Conservation (phyloP, 2,797 vertebrate genomes). For the Acanthopagrus latus region DNA sequence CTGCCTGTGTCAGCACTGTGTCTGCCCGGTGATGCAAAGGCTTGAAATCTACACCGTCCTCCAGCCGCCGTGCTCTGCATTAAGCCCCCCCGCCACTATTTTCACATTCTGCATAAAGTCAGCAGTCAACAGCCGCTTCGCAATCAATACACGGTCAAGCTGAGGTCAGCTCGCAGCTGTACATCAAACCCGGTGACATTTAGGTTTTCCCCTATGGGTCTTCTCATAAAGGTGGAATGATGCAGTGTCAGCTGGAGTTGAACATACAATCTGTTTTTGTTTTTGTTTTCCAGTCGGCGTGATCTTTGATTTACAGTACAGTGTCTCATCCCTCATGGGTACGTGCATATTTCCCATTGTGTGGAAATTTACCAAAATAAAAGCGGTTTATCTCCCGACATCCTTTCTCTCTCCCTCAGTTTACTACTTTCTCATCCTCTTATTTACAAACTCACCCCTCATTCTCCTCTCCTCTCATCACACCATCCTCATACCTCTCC, state of each 20-base stretch:
- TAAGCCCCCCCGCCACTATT: slow-evolving; percentile 28
- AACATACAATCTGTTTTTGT: slow-evolving; percentile 34
- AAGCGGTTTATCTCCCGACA: not conserved
- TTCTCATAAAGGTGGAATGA: slow-evolving; percentile 54
- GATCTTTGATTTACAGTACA: slow-evolving; percentile 47
- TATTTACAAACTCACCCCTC: slow-evolving; percentile 29
- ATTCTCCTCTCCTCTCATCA: slow-evolving; percentile 38
- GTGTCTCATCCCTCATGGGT: slow-evolving; percentile 23
- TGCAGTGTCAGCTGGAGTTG: slow-evolving; percentile 48
- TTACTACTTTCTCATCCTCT: slow-evolving; percentile 17
- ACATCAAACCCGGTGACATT: slow-evolving; percentile 71
- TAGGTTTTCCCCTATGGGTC: slow-evolving; percentile 52
- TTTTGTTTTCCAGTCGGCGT: not conserved
- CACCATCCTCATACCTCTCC: slow-evolving; percentile 24
- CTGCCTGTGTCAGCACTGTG: slow-evolving; percentile 70
- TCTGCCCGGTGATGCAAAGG: slow-evolving; percentile 63
- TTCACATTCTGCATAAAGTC: slow-evolving; percentile 73
- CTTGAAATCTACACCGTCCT: slow-evolving; percentile 67
- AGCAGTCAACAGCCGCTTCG: slow-evolving; percentile 61
- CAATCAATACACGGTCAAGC: slow-evolving; percentile 73
- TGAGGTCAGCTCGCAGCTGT: slow-evolving; percentile 65
- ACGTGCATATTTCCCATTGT: slow-evolving; percentile 24
- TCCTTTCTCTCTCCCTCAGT: not conserved
- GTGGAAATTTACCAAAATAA: slow-evolving; percentile 33
- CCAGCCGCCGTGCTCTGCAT: slow-evolving; percentile 41